These are phyloP conservation scores for Xiphias gladius DNA, from an alignment of 2,113 vertebrate species.

Conservation along the genomic window DNA sequence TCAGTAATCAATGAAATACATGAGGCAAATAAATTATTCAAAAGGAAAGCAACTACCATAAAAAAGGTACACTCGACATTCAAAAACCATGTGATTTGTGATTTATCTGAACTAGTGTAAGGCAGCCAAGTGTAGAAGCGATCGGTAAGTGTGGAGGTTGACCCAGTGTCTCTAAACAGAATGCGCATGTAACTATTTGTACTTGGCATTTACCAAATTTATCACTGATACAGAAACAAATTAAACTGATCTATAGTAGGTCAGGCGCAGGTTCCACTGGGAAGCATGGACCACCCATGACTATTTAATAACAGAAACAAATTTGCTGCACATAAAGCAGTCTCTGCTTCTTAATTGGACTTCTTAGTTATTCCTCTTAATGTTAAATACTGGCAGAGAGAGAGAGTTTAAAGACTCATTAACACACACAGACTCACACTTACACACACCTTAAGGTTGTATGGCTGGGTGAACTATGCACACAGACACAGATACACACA, in stretches of 20 bases:
- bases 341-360: constrained; percentile 80
- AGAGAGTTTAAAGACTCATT: constrained; percentile 82
- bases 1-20: background rate
- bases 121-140: background rate
- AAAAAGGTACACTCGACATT: background rate
- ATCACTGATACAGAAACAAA: constrained; percentile 29
- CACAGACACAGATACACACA: constrained; percentile 16
- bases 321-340: constrained; percentile 48
- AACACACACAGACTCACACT: constrained; percentile 56
- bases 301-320: constrained; percentile 47
- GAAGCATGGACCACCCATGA: constrained; percentile 15
- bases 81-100: background rate
- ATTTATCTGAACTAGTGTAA: background rate
- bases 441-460: constrained; percentile 67
- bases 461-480: constrained; percentile 55
- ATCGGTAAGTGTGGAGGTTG: background rate
- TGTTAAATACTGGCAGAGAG: constrained; percentile 84
- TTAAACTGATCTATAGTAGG: constrained; percentile 20
- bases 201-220: constrained; percentile 12
- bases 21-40: background rate
- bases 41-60: background rate
- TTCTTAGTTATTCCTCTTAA: constrained; percentile 85
- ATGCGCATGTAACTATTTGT: background rate
- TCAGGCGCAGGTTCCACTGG: background rate
- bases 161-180: background rate